phyloP scores from a whole-genome alignment of 2,113 vertebrate species.

The Pachypanchax playfairii region DNA sequence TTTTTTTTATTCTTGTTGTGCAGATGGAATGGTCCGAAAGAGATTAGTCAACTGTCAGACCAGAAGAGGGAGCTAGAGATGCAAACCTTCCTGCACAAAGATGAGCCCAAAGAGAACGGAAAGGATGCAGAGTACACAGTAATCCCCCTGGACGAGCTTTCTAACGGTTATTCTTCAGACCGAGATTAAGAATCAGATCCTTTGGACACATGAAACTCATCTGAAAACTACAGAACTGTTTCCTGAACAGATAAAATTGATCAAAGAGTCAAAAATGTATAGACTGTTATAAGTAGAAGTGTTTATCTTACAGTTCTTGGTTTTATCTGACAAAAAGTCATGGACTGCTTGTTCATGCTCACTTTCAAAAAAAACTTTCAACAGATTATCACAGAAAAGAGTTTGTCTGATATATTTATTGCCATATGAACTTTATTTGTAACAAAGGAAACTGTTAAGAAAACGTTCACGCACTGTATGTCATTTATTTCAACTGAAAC shows the following conservation, averaged over 20 bases:
- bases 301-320: conserved; percentile 1
- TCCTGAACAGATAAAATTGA: conserved; percentile 7
- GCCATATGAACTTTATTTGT: background rate
- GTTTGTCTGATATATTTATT: conserved; percentile 41
- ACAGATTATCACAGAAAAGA: background rate
- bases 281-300: background rate
- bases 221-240: conserved; percentile 6
- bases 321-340: background rate
- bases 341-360: conserved; percentile 2
- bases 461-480: conserved; percentile 4
- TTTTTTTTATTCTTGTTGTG: background rate
- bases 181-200: conserved; percentile 30
- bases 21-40: conserved; percentile 64
- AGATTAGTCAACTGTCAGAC: too few species aligned
- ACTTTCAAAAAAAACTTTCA: conserved; percentile 20
- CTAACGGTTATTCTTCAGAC: conserved; percentile 20
- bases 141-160: conserved; percentile 61
- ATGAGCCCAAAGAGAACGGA: conserved; percentile 48
- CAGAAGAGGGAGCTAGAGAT: conserved; percentile 63
- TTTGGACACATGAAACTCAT: conserved; percentile 17
- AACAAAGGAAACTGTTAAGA: background rate
- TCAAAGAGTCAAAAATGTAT: conserved; percentile 7
- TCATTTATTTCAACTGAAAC: conserved; percentile 34
- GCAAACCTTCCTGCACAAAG: conserved; percentile 54
- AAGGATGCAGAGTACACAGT: conserved; percentile 59